Conservation (phyloP, 2,113 vertebrate species). For the Heterotis niloticus region DNA sequence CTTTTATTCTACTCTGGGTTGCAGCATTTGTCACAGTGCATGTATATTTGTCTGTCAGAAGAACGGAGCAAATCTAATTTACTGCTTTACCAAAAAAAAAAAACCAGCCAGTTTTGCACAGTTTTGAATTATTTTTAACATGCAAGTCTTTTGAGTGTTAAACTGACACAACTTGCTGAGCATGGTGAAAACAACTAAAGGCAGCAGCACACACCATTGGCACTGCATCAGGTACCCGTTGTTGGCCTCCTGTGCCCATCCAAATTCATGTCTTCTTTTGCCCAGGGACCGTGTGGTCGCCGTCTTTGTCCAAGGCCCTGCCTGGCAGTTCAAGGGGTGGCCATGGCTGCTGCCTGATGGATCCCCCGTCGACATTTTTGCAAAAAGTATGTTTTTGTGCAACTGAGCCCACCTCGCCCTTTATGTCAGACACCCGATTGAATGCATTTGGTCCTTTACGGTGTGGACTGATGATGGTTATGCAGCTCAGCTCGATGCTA, state of each 20-base stretch:
- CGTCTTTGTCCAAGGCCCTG: constrained; percentile 94
- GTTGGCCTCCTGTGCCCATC: neutral
- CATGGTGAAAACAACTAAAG: neutral
- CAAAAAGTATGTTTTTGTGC: constrained; percentile 97
- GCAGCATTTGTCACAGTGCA: neutral
- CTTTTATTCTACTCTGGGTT: constrained; percentile 13
- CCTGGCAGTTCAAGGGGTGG: constrained; percentile 99
- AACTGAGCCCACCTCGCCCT: neutral
- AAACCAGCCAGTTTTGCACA: neutral
- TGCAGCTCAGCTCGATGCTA: no score
- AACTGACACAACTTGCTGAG: neutral
- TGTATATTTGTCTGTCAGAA: constrained; percentile 5
- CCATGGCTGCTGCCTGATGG: constrained; percentile 95
- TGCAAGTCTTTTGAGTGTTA: neutral
- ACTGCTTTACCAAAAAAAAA: constrained; percentile 2
- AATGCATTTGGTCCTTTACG: no score
- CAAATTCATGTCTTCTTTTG: constrained; percentile 23
- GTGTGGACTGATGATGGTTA: no score
- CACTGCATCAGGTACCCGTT: neutral
- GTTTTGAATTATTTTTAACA: constrained; percentile 7
- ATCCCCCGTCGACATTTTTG: constrained; percentile 96
- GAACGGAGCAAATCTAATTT: constrained; percentile 1
- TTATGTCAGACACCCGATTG: neutral
- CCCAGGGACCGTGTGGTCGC: constrained; percentile 94
- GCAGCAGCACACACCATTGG: neutral